Base-by-base conservation (phyloP, 2,797 vertebrate genomes). In the Melanotaenia nigrans region DNA sequence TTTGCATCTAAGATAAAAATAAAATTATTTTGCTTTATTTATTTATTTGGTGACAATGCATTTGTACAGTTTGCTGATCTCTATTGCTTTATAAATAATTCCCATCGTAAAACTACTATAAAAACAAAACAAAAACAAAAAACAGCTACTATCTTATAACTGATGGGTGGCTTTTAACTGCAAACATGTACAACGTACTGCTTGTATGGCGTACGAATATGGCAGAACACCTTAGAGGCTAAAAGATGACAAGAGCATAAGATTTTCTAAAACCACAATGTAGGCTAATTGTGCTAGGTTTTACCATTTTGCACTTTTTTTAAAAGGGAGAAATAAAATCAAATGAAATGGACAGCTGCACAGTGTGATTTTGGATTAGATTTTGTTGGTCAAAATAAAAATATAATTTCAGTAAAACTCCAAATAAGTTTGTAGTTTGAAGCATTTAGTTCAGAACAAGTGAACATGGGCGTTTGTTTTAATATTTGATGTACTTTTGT, bases 401-500 rank as follows among this genome's bases (percentile, higher is more conserved):
- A 20, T 5, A 2, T 49, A 4, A 12, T 40, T 40, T 14, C 12
- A 3, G 18, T 47, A 47, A 20, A 47, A 20, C 42, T 47, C 42
- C 2, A 20, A 47, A n/a, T 49, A 20, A 49, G 2, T 49, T n/a
- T 18, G 40, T 4, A 45, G 36, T 69, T 56, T 63, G n/a, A 32
- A 11, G 51, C 16, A 61, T 20, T 58, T 28, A 28, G 32, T 38
- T 69, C 63, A 42, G 49, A 56, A 33, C 33, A 74, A 42, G 61
- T 6, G 45, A 1, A 58, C 72, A 1, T 47, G 5, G 49, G 53
- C 60, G 53, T 71, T 59, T 18, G 70, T 14, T 69, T 73, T 4
- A 28, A 68, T 75, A 22, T 83, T 68, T 77, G 49, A 9, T 75
- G 60, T 58, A 36, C 62, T 83, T 56, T 65, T 13, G 16, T 57